phyloP scores from a whole-genome alignment of 30 jellyfish, hydroid and myxozoan genomes.

The Catostylus mosaicus region DNA sequence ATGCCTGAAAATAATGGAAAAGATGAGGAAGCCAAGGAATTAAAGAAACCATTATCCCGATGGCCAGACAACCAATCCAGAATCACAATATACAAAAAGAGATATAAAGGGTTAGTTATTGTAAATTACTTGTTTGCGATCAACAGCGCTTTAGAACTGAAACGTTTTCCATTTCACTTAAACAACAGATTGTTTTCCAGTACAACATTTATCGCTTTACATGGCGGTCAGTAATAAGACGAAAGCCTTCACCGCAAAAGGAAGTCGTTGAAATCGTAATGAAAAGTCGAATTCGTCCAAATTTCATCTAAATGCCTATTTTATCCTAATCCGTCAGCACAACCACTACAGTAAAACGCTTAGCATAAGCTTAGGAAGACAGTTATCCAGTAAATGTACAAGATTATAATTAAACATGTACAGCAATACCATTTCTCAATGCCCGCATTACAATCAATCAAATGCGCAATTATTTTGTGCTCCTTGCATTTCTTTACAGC shows the following conservation, averaged over 20 bases:
- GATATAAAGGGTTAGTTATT: conserved; percentile 3
- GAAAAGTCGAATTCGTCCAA: not conserved
- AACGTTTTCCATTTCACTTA: not conserved
- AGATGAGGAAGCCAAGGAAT: not conserved
- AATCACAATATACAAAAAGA: not conserved
- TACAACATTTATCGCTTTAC: not conserved
- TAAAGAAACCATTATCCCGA: not conserved
- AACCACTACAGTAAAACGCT: too few species aligned
- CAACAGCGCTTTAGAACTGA: not conserved
- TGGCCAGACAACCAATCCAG: conserved; percentile 1
- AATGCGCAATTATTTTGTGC: too few species aligned
- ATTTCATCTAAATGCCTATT: not conserved
- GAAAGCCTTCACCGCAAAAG: not conserved
- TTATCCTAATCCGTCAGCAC: not conserved
- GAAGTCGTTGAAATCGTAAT: not conserved
- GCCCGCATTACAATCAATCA: too few species aligned
- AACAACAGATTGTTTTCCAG: not conserved
- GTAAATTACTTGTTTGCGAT: not conserved
- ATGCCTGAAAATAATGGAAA: conserved; percentile 1
- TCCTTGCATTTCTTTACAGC: too few species aligned
- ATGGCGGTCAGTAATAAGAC: not conserved
- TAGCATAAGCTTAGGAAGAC: too few species aligned
- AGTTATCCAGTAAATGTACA: too few species aligned
- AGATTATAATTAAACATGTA: too few species aligned
- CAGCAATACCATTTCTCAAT: too few species aligned